Evolutionary conservation across 2,888 invertebrate species (phyloP).

Genomic region (Spatulosminthurus flaviceps): DNA sequence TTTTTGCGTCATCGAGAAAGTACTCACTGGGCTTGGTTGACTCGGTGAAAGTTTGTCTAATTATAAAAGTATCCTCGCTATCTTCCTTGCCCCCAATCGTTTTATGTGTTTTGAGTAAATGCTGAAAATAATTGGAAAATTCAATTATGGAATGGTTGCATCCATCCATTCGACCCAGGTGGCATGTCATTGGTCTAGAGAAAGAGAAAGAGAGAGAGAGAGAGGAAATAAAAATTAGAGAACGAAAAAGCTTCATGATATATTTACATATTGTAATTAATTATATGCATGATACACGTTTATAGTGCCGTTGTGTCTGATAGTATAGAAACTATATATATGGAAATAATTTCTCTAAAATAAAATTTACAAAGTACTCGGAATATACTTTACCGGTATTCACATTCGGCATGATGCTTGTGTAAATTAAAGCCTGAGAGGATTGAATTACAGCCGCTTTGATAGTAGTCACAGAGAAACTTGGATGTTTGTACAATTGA

Average conservation of each 20-base stretch:
- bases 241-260: too few relatives aligned
- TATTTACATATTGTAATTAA: too few relatives aligned
- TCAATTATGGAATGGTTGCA: slow-evolving; percentile 25
- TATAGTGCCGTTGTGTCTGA: too few relatives aligned
- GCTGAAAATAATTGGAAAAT: slow-evolving; percentile 31
- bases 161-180: slow-evolving; percentile 25
- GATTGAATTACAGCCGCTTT: slow-evolving; percentile 16
- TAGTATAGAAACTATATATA: too few relatives aligned
- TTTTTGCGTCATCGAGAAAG: not conserved
- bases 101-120: slow-evolving; percentile 15
- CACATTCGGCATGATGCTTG: slow-evolving; percentile 32
- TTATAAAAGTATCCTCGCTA: not conserved
- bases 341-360: too few relatives aligned
- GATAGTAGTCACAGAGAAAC: slow-evolving; percentile 33
- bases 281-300: too few relatives aligned
- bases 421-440: slow-evolving; percentile 1
- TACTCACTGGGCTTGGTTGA: slow-evolving; percentile 29
- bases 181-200: slow-evolving; percentile 18
- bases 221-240: not conserved
- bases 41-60: slow-evolving; percentile 40
- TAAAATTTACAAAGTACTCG: too few relatives aligned
- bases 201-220: not conserved
- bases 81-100: slow-evolving; percentile 14
- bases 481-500: slow-evolving; percentile 39
- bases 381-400: slow-evolving; percentile 25